phyloP scores from a whole-genome alignment of 2,888 invertebrate species.

The Eupithecia centaureata region DNA sequence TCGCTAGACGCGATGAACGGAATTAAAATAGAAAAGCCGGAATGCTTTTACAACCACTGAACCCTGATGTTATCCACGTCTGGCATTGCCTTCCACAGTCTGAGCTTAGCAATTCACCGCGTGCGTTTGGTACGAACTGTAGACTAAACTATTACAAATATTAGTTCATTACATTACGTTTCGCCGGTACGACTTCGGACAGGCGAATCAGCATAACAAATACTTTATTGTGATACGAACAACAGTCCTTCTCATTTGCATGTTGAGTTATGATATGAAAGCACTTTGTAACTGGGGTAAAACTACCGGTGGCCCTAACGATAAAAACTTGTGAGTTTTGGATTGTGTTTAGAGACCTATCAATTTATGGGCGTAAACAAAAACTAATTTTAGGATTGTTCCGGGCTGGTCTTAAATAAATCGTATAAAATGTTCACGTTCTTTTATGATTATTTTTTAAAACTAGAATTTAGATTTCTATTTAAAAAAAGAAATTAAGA shows the following conservation, averaged over 20 bases:
- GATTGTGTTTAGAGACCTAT: background rate
- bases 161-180: background rate
- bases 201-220: conserved; percentile 10
- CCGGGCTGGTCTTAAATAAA: background rate
- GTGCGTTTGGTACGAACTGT: background rate
- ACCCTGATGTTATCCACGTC: background rate
- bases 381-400: background rate
- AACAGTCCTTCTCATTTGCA: conserved; percentile 15
- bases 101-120: background rate
- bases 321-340: conserved; percentile 10
- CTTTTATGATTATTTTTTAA: no score
- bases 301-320: conserved; percentile 2
- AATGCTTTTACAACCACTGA: background rate
- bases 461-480: no score
- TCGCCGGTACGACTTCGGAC: background rate
- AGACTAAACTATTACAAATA: background rate
- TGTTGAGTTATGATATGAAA: conserved; percentile 17
- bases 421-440: no score
- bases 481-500: no score
- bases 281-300: conserved; percentile 6
- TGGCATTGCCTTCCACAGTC: background rate
- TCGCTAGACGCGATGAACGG: no score
- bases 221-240: conserved; percentile 14
- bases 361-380: background rate
- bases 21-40: background rate